A percentile compares a stretch with the other conserved stretches of the same genome.
Evolutionary conservation across 2,888 invertebrate species (phyloP).

Genomic region (Polylopha cassiicola): DNA sequence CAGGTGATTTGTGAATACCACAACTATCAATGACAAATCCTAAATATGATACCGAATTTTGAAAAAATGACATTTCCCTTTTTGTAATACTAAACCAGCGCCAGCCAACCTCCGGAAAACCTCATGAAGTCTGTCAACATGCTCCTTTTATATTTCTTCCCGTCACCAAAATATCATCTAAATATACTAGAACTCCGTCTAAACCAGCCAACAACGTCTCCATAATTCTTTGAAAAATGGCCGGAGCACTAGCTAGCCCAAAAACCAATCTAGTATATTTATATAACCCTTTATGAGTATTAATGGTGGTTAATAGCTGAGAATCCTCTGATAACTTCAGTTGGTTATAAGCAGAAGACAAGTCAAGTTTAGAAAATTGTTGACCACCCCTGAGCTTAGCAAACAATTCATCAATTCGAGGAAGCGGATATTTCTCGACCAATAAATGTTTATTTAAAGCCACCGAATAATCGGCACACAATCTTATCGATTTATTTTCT

Average conservation of each 20-base stretch:
- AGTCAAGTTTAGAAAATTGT: too few species aligned
- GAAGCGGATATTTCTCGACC: conserved; percentile 2
- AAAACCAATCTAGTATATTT: conserved; percentile 6
- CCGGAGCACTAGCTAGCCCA: conserved; percentile 10
- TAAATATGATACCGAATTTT: too few species aligned
- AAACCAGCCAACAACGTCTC: conserved; percentile 2
- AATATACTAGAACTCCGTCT: conserved; percentile 2
- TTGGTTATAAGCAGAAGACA: too few species aligned
- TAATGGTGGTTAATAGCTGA: conserved; percentile 2
- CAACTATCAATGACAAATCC: too few species aligned
- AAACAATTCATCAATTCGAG: too few species aligned
- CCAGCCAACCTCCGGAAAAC: too few species aligned
- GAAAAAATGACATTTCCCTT: too few species aligned
- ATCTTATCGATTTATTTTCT: conserved; percentile 4
- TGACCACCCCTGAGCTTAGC: too few species aligned
- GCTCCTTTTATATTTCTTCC: too few species aligned
- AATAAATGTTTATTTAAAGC: conserved; percentile 9
- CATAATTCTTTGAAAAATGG: conserved; percentile 10
- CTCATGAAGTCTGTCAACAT: too few species aligned
- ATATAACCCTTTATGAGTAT: conserved; percentile 9
- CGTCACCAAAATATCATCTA: conserved; percentile 9
- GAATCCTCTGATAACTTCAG: neutral
- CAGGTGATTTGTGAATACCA: too few species aligned
- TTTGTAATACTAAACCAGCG: too few species aligned
- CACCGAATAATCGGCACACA: conserved; percentile 16